These are phyloP conservation scores for Sinocyclocheilus anophthalmus DNA, from an alignment of 2,113 vertebrate species.

Conservation along the genomic window DNA sequence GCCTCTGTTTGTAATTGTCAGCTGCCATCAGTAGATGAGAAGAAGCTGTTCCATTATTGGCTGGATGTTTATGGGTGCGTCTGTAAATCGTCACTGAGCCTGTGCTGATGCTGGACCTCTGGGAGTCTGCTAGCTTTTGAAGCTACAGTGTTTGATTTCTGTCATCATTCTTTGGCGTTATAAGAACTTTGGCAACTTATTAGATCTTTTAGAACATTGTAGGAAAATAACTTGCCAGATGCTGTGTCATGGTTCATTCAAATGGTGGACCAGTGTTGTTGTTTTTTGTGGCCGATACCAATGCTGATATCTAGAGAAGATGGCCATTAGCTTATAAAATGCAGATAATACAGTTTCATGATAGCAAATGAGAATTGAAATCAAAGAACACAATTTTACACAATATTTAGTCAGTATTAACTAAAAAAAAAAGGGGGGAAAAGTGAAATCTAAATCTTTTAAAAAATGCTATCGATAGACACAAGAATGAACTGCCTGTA, in stretches of 20 bases:
- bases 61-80: conserved; percentile 23
- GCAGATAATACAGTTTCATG: not conserved
- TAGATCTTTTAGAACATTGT: not conserved
- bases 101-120: not conserved
- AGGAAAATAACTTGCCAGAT: not conserved
- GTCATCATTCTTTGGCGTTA: not conserved
- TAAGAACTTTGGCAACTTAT: not conserved
- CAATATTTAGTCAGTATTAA: not conserved
- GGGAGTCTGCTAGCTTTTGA: not conserved
- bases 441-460: not conserved
- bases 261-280: not conserved
- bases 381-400: not conserved
- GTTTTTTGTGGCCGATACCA: not conserved
- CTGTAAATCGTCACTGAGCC: conserved; percentile 13
- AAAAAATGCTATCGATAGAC: not conserved
- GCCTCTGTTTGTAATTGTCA: conserved; percentile 31
- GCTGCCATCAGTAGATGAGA: conserved; percentile 35
- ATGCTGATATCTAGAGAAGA: not conserved
- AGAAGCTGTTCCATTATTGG: conserved; percentile 16
- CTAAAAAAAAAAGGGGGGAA: not conserved
- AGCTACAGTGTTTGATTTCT: not conserved
- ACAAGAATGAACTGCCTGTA: not conserved
- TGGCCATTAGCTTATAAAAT: not conserved
- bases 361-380: not conserved
- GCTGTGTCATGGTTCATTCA: not conserved